Evolutionary conservation across 1,140 invertebrate genomes (phyloP).

Genomic region (Asobara japonica): DNA sequence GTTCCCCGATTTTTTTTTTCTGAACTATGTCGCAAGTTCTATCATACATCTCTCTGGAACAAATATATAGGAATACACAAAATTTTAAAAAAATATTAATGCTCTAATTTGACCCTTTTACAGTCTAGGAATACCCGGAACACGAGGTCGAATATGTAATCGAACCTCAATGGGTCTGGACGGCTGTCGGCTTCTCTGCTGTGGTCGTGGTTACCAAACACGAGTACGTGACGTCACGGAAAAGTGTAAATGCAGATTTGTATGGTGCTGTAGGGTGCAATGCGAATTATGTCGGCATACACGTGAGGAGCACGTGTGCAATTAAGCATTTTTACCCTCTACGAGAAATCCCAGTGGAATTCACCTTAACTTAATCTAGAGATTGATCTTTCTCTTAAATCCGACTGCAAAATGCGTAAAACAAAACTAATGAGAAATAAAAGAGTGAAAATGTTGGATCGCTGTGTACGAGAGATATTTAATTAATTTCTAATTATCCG

Average conservation of each 20-base stretch:
- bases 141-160: slow-evolving; percentile 85
- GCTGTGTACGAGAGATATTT: slow-evolving; percentile 2
- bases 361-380: slow-evolving; percentile 1
- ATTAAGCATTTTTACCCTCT: slow-evolving; percentile 66
- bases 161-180: slow-evolving; percentile 82
- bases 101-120: neutral
- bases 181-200: slow-evolving; percentile 87
- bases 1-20: no score
- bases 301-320: slow-evolving; percentile 87
- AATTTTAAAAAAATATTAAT: neutral
- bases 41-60: no score
- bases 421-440: neutral
- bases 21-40: no score
- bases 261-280: slow-evolving; percentile 92
- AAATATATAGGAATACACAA: no score
- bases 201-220: slow-evolving; percentile 92
- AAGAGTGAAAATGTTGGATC: slow-evolving; percentile 4
- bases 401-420: slow-evolving; percentile 4
- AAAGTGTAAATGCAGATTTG: slow-evolving; percentile 92
- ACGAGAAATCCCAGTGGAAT: neutral
- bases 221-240: slow-evolving; percentile 84
- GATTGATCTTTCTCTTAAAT: slow-evolving; percentile 2
- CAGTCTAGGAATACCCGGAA: slow-evolving; percentile 85
- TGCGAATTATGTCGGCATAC: slow-evolving; percentile 86
- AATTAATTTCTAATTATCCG: neutral